Evolutionary conservation across 2,888 invertebrate genomes (phyloP), one percentile per base, ranked within the genome.

Genomic region (Phanerotoma sp.): DNA sequence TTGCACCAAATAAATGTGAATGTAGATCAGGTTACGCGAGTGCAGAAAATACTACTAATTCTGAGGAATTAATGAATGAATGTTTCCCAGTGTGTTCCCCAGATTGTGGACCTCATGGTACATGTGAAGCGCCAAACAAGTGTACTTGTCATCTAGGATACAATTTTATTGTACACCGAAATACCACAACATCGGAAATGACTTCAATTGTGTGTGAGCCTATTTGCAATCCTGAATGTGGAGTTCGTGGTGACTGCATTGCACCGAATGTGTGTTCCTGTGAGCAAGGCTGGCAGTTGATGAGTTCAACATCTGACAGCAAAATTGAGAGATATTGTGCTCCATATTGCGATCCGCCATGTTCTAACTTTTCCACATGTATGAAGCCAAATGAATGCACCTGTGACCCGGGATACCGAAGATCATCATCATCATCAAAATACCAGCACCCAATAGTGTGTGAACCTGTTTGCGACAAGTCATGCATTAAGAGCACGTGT

Each of bases 401-500:
- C 9, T 47, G 46, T 30, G 9, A 44, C 22, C 38, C 15, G 15
- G 54, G 49, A 3, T 54, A 49, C 22, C 30, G 58, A 53, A 45
- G n/a, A n/a, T n/a, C n/a, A n/a, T n/a, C n/a, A n/a, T 13, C 33
- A 32, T 7, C 44, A 41, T 41, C 9, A 6, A 11, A 6, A 13
- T 2, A 7, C 3, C 3, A 16, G 28, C 35, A 42, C 6, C 25
- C 5, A 9, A 22, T 35, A n/a, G 38, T 40, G 32, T 62, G 62
- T 16, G 46, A 50, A 51, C 64, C 66, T 11, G 20, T 54, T 10
- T 66, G 66, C 58, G 28, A 48, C 9, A 72, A 71, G 1, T 64
- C 71, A 0, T 81, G 81, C 54, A 21, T 71, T 41, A 79, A 80
- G 62, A 75, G 77, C 2, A 48, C 67, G 10, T 81, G 81, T 57